These are phyloP conservation scores for Philotrypesis tridentata DNA, from an alignment of 1,140 invertebrate genomes.

Conservation along the genomic window DNA sequence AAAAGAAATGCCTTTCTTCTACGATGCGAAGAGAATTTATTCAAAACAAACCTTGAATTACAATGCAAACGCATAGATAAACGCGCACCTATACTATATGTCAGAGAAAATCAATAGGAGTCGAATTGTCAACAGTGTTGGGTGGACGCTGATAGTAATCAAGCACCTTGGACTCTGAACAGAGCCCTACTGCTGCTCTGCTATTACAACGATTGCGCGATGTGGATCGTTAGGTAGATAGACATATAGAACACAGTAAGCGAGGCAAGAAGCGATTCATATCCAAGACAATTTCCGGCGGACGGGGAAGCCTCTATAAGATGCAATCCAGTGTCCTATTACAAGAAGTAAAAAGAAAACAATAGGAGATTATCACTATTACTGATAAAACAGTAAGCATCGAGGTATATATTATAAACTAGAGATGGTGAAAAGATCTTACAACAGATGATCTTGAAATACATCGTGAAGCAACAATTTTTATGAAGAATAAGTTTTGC, in stretches of 20 bases:
- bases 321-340: neutral
- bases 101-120: slow-evolving; percentile 13
- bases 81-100: neutral
- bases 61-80: neutral
- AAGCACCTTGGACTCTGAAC: slow-evolving; percentile 28
- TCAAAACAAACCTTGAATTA: neutral
- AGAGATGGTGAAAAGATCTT: too few species aligned
- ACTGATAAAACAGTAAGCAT: neutral
- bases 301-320: neutral
- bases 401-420: too few species aligned
- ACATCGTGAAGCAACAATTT: too few species aligned
- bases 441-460: too few species aligned
- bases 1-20: too few species aligned
- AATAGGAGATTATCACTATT: neutral
- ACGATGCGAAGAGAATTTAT: neutral
- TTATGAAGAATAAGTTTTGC: too few species aligned
- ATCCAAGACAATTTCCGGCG: slow-evolving; percentile 50
- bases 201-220: neutral
- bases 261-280: slow-evolving; percentile 27
- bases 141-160: slow-evolving; percentile 4
- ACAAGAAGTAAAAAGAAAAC: neutral
- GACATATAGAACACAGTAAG: neutral
- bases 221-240: too few species aligned
- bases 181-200: neutral
- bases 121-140: neutral